Percentiles rank a stretch among this genome's conserved stretches.
phyloP scores from a whole-genome alignment of 1,140 invertebrate species.

The Brachionus calyciflorus region DNA sequence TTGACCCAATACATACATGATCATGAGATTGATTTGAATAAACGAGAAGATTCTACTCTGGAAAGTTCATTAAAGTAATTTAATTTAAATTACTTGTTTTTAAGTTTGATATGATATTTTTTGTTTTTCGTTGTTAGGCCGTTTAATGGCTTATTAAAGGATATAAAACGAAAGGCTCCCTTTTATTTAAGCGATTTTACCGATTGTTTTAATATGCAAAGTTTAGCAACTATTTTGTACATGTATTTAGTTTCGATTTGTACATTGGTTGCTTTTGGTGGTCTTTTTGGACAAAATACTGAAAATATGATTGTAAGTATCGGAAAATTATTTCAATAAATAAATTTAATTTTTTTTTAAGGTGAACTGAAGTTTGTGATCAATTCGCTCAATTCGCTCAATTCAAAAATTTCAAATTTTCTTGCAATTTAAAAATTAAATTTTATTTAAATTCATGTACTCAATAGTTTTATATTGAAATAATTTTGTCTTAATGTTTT shows the following conservation, averaged over 20 bases:
- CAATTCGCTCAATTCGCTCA: no score
- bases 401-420: no score
- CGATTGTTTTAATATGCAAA: conserved; percentile 59
- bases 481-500: no score
- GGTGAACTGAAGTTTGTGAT: no score
- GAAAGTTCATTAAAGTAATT: neutral
- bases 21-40: neutral
- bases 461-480: no score
- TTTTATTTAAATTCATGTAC: no score
- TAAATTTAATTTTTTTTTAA: neutral
- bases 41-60: neutral
- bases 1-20: neutral
- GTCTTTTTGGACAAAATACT: conserved; percentile 57
- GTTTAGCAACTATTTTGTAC: conserved; percentile 59
- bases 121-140: conserved; percentile 47
- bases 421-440: no score
- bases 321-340: neutral
- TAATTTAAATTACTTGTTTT: neutral
- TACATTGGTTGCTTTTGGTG: conserved; percentile 62
- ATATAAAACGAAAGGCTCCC: conserved; percentile 55
- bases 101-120: neutral
- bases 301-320: conserved; percentile 52
- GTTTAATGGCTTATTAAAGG: conserved; percentile 58
- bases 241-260: conserved; percentile 61
- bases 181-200: conserved; percentile 58